Evolutionary conservation across 2,113 vertebrate genomes (phyloP).

Genomic region (Seriola dumerili): DNA sequence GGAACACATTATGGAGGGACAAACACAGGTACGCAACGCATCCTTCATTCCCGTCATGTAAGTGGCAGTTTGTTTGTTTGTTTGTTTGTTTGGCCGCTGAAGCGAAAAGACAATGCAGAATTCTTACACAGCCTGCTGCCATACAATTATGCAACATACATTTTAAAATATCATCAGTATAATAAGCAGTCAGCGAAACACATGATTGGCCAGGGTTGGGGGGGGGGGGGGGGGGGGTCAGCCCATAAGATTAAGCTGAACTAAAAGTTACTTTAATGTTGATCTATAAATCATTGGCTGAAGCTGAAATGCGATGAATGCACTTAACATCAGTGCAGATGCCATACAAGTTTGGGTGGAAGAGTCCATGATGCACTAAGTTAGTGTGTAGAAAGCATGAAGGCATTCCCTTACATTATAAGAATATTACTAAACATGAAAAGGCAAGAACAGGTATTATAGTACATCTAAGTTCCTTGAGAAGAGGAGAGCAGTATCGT

Average conservation of each 20-base stretch:
- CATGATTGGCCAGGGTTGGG: constrained; percentile 36
- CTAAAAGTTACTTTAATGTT: constrained; percentile 73
- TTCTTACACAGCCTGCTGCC: constrained; percentile 80
- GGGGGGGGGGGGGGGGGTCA: constrained; percentile 24
- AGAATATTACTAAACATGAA: constrained; percentile 82
- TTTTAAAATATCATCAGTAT: constrained; percentile 77
- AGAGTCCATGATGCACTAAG: constrained; percentile 75
- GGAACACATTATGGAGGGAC: constrained; percentile 73
- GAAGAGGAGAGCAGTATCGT: constrained; percentile 74
- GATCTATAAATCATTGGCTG: constrained; percentile 68
- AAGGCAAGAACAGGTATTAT: constrained; percentile 83
- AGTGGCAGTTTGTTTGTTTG: constrained; percentile 71
- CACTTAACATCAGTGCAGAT: constrained; percentile 67
- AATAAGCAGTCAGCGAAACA: constrained; percentile 72
- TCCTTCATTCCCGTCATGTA: constrained; percentile 74
- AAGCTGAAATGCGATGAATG: constrained; percentile 76
- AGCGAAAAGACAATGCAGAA: constrained; percentile 70
- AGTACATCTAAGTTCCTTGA: constrained; percentile 81
- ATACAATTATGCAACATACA: constrained; percentile 80
- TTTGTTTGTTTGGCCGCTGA: constrained; percentile 59
- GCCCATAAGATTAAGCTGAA: constrained; percentile 60
- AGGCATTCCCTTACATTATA: constrained; percentile 82
- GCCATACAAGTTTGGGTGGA: constrained; percentile 56
- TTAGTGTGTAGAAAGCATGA: constrained; percentile 82
- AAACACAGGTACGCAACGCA: constrained; percentile 57